Conservation (phyloP, 1,140 invertebrate genomes). For the Conus ventricosus region DNA sequence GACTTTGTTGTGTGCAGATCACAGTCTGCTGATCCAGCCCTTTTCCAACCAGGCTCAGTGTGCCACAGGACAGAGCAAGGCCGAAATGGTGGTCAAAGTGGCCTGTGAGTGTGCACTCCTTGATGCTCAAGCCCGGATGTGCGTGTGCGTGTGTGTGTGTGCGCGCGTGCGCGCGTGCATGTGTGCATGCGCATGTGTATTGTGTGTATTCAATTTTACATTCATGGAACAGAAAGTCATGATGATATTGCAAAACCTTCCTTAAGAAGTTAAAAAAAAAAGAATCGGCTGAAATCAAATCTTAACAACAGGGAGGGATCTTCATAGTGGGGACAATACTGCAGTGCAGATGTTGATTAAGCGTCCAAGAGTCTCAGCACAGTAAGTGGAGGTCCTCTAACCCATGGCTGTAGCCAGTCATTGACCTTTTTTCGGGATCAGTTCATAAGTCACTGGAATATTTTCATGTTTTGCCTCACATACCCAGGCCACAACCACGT, state of each 20-base stretch:
- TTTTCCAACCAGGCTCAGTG: constrained; percentile 69
- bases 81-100: constrained; percentile 71
- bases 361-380: no score
- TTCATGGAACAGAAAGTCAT: neutral
- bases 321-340: no score
- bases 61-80: constrained; percentile 69
- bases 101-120: constrained; percentile 60
- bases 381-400: no score
- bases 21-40: constrained; percentile 66
- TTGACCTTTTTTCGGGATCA: no score
- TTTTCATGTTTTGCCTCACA: no score
- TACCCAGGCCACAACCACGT: no score
- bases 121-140: neutral
- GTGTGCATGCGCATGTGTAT: neutral
- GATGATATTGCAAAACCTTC: neutral
- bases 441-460: no score
- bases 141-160: neutral
- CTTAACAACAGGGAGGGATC: no score
- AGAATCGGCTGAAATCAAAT: no score
- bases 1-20: constrained; percentile 59
- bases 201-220: neutral
- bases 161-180: neutral
- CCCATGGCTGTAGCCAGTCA: no score
- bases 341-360: no score
- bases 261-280: no score